Base-by-base conservation (phyloP, 2,797 vertebrate genomes). In the Scyliorhinus canicula region DNA sequence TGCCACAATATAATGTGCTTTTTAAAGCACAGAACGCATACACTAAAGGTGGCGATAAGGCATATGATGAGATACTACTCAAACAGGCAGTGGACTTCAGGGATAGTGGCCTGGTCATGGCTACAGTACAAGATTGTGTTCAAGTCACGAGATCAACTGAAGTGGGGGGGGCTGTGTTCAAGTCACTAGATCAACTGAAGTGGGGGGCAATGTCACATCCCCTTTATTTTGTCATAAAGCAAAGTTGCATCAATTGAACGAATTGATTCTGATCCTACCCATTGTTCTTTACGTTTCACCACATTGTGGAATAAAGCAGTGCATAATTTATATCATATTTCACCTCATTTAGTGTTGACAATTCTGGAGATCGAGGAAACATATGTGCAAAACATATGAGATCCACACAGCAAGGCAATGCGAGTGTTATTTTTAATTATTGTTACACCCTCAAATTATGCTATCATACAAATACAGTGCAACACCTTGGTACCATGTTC, bases 171-270 rank as follows among this genome's bases (percentile, higher is more conserved):
- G n/a, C n/a, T 31, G 8, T 57, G 52, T 88, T 88, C 19, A 55
- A 57, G 31, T 88, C 14, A 52, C 31, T 16, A 19, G 50, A 88
- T 88, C 50, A 28, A 86, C 26, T 35, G 50, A 88, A 55, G 31
- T 90, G 35, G 16, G 57, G 79, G 55, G 55, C 4, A 90, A 90
- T 14, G 14, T 57, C 86, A 90, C 16, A 90, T 90, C 12, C 12
- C 52, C 55, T 90, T 90, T 90, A 90, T 82, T 60, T 90, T 90
- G 86, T 90, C 86, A 82, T 47, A 82, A 82, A 82, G 79, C 79
- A 82, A 44, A 47, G 44, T 82, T 88, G 55, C 52, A 55, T 55
- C 82, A 85, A 85, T 31, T 55, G 28, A 86, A 86, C 55, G 2
- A 82, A 82, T 24, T 35, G 55, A 90, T 90, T 90, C 35, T n/a